Conservation (phyloP, 2,113 vertebrate genomes). For the Ctenodactylus gundi region DNA sequence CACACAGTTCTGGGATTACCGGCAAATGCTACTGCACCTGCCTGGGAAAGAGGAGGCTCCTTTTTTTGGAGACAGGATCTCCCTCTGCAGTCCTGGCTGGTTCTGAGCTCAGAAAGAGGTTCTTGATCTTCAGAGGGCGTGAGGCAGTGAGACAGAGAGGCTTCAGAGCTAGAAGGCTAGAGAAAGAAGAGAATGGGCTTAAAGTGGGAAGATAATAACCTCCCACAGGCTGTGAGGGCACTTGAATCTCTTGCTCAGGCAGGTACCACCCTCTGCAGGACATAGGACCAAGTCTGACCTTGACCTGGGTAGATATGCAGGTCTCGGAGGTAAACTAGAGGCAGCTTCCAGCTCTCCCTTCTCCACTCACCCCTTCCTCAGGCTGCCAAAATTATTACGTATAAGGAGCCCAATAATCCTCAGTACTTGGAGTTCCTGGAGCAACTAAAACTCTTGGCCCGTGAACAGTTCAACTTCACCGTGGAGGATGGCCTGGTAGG, state of each 20-base stretch:
- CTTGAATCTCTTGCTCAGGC: neutral
- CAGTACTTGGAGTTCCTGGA: slow-evolving; percentile 90
- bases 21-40: neutral
- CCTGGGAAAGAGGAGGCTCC: too few relatives aligned
- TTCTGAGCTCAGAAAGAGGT: too few relatives aligned
- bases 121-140: neutral
- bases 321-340: neutral
- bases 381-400: slow-evolving; percentile 95
- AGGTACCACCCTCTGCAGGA: neutral
- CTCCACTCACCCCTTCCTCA: slow-evolving; percentile 67
- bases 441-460: slow-evolving; percentile 85
- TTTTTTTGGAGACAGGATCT: neutral
- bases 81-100: too few relatives aligned
- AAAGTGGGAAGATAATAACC: neutral
- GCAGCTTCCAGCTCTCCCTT: neutral
- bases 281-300: neutral
- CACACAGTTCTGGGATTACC: neutral
- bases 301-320: neutral
- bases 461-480: slow-evolving; percentile 90
- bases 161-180: neutral
- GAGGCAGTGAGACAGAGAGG: neutral
- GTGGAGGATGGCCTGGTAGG: slow-evolving; percentile 91
- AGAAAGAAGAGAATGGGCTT: neutral
- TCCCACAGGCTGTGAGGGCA: too few relatives aligned
- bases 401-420: slow-evolving; percentile 90